Evolutionary conservation across 1,140 invertebrate genomes (phyloP), one percentile per base, ranked within the genome.

Genomic region (Drosophila simulans): DNA sequence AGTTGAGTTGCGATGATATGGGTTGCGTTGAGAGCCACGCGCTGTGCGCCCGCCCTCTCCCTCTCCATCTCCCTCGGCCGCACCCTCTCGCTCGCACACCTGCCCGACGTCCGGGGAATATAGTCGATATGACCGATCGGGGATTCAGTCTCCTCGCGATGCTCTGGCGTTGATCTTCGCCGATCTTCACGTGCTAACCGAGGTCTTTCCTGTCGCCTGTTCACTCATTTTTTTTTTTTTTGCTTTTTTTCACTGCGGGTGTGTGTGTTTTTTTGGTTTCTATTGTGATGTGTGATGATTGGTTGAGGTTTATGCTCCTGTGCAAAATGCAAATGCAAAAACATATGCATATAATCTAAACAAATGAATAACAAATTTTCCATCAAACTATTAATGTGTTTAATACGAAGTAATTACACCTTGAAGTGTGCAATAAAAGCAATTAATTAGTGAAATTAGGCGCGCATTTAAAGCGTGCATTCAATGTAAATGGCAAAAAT

Each of bases 121-220:
- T 59, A 34, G 13, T 15, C 57, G 57, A 40, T 48, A 42, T 68
- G 46, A 31, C 58, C 35, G 25, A 42, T 51, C 35, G 52, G 46
- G 31, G 39, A 60, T 77, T 86, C 80, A 88, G 83, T 88, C 83
- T 88, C 70, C 70, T 88, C 84, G 83, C 83, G 79, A 79, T 86
- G 84, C 83, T 86, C 83, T 89, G 66, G 40, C 83, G 84, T 75
- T 86, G 83, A 86, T 86, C 83, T 86, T 86, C 15, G 60, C 64
- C 45, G 75, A 88, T 88, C 83, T 39, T 39, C 37, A 39, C 37
- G 37, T 39, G 37, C 37, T 39, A 13, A 11, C 37, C 37, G 13
- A 39, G 37, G 4, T 13, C 76, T 10, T 43, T 42, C 10, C 15
- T 56, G 15, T 51, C 43, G 53, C 17, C 52, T 20, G 31, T 58